A percentile compares a stretch with the other conserved stretches of the same genome.
phyloP scores from a whole-genome alignment of 2,113 vertebrate species.

The Helogale parvula region DNA sequence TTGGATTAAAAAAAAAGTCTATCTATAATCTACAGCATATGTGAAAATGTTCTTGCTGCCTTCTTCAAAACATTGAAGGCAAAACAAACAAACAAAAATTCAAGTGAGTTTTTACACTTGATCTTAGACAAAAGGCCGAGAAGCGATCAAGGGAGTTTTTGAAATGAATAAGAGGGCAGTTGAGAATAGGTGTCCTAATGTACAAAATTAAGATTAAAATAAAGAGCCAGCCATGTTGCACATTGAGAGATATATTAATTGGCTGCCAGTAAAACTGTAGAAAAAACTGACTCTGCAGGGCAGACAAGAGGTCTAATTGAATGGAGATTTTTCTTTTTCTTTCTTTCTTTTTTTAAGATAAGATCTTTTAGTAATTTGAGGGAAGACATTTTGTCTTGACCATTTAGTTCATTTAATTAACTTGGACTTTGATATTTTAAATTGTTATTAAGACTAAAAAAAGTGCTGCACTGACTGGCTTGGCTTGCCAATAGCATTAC shows the following conservation, averaged over 20 bases:
- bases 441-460: constrained; percentile 3
- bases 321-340: background rate
- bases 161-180: background rate
- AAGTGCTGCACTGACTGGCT: background rate
- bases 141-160: background rate
- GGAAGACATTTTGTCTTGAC: constrained; percentile 40
- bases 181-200: background rate
- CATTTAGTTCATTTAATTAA: constrained; percentile 45
- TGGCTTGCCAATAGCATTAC: background rate
- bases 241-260: background rate
- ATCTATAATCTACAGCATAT: background rate
- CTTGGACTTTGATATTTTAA: constrained; percentile 19
- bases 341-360: constrained; percentile 18
- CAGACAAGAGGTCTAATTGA: constrained; percentile 3
- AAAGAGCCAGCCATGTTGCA: background rate
- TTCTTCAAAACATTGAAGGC: constrained; percentile 33
- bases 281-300: background rate
- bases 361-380: constrained; percentile 46
- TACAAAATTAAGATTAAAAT: constrained; percentile 5
- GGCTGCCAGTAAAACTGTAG: background rate
- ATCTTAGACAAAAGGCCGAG: no score
- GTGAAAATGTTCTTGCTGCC: constrained; percentile 23
- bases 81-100: background rate
- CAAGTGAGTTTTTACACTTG: background rate
- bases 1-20: background rate